phyloP scores from a whole-genome alignment of 64 coral and sea anemone genomes.

The Montipora efflorescens region DNA sequence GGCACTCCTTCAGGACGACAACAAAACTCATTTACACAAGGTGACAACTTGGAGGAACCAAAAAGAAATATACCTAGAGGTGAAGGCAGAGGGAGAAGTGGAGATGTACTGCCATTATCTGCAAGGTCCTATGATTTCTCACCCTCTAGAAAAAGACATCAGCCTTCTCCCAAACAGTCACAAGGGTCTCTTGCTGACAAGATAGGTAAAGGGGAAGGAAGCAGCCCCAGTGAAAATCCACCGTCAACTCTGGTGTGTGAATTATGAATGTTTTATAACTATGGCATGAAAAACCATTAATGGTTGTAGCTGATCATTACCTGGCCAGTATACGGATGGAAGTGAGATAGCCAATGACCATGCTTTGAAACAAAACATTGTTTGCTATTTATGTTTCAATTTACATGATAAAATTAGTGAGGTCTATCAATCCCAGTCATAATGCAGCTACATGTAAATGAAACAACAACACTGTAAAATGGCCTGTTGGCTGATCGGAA shows the following conservation, averaged over 20 bases:
- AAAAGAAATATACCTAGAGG: neutral
- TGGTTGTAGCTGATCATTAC: too few species aligned
- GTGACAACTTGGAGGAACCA: neutral
- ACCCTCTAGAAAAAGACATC: constrained; percentile 45
- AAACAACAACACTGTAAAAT: too few species aligned
- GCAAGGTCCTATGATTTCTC: constrained; percentile 70
- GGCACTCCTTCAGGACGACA: neutral
- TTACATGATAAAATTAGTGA: too few species aligned
- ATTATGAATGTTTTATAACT: neutral
- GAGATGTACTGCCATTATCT: neutral
- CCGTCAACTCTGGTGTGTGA: neutral
- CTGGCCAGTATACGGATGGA: too few species aligned
- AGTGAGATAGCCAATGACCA: too few species aligned
- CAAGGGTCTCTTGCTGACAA: constrained; percentile 72
- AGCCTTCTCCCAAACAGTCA: constrained; percentile 64
- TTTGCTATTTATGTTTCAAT: too few species aligned
- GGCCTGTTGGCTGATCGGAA: too few species aligned
- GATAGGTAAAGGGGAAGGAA: constrained; percentile 40
- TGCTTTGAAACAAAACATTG: too few species aligned
- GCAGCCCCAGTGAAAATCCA: neutral
- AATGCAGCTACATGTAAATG: too few species aligned
- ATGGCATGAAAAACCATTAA: too few species aligned
- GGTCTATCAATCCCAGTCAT: too few species aligned
- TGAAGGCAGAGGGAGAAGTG: neutral
- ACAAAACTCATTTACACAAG: neutral